Evolutionary conservation across 2,113 vertebrate genomes (phyloP).

Genomic region (Phoenicopterus ruber): DNA sequence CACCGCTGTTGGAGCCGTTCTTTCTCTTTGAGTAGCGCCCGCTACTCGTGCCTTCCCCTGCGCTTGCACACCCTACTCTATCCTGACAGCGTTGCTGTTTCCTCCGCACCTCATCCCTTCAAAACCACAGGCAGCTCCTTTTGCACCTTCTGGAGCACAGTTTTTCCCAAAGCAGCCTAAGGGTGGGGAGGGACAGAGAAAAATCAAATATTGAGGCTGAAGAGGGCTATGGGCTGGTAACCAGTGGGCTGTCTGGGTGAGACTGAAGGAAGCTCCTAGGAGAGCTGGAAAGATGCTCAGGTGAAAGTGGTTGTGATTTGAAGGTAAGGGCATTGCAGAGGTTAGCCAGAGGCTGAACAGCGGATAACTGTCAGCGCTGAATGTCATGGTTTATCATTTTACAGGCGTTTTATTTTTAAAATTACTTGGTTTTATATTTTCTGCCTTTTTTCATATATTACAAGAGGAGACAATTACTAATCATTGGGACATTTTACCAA

Average conservation of each 20-base stretch:
- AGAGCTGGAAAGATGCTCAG: neutral
- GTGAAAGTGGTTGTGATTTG: neutral
- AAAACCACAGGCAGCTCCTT: neutral
- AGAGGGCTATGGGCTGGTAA: neutral
- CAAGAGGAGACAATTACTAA: neutral
- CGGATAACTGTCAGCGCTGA: neutral
- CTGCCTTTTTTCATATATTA: neutral
- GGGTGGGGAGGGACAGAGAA: neutral
- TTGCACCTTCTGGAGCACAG: neutral
- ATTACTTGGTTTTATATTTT: neutral
- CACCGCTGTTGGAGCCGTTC: neutral
- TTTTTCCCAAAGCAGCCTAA: neutral
- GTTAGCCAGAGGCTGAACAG: neutral
- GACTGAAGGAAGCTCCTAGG: neutral
- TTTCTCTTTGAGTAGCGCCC: neutral
- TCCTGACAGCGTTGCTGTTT: neutral
- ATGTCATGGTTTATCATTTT: neutral
- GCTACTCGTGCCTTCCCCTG: neutral
- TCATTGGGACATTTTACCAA: neutral
- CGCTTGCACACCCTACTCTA: neutral
- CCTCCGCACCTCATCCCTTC: neutral
- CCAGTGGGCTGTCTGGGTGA: neutral
- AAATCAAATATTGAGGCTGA: neutral
- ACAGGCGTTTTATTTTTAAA: neutral
- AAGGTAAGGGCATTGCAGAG: neutral